These are phyloP conservation scores for Poliocrania exsul DNA, from an alignment of 2,797 vertebrate species.

Conservation along the genomic window DNA sequence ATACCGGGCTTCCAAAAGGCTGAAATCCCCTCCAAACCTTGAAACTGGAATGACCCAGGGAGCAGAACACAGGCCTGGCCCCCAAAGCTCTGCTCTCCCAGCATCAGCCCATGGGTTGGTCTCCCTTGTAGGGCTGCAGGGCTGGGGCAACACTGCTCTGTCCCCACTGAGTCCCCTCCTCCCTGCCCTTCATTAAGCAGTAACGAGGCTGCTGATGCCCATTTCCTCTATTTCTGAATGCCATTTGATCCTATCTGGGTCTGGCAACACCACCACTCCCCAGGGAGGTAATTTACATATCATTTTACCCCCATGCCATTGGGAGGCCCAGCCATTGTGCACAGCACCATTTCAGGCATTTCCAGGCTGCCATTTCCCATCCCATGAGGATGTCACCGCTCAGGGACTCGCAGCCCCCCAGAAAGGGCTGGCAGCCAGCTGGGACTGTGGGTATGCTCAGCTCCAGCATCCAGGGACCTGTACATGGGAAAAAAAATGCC, in stretches of 20 bases:
- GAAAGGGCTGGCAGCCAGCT: not conserved
- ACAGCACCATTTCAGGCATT: rapidly evolving
- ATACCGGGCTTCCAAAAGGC: rapidly evolving
- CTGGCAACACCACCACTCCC: not conserved
- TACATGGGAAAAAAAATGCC: not conserved
- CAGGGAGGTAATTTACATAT: not conserved
- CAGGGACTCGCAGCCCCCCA: not conserved
- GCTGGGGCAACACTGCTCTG: not conserved
- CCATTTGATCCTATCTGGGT: not conserved
- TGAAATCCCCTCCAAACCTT: not conserved
- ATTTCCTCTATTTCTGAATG: not conserved
- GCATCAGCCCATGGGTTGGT: rapidly evolving
- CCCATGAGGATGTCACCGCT: not conserved
- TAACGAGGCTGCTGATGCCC: not conserved
- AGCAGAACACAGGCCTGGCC: not conserved
- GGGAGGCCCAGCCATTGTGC: not conserved
- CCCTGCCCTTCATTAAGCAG: not conserved
- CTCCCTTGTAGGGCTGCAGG: not conserved
- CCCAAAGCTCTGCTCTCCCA: not conserved
- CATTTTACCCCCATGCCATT: rapidly evolving
- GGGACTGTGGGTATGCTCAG: not conserved
- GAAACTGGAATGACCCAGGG: not conserved
- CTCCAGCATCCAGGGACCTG: not conserved
- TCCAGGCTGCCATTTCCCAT: not conserved
- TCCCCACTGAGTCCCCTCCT: not conserved